A percentile compares a stretch with the other conserved stretches of the same genome.
phyloP scores from a whole-genome alignment of 2,113 vertebrate species.

The Phoenicopterus ruber region DNA sequence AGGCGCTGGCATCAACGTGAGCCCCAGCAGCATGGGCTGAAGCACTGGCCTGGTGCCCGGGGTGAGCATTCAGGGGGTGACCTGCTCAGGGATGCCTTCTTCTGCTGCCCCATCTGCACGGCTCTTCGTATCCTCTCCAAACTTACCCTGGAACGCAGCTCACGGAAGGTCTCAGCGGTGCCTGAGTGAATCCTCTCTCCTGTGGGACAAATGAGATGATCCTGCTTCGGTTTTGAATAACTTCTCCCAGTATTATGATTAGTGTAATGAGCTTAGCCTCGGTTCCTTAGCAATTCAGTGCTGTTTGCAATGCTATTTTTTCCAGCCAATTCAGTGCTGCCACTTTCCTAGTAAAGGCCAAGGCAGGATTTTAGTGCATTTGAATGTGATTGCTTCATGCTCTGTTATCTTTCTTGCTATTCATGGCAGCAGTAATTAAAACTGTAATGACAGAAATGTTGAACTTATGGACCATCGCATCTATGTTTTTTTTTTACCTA shows the following conservation, averaged over 20 bases:
- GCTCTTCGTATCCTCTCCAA: neutral
- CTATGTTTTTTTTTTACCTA: neutral
- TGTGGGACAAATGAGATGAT: neutral
- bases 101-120: neutral
- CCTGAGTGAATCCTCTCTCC: neutral
- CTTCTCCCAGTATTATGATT: neutral
- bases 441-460: neutral
- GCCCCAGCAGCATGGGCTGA: neutral
- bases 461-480: neutral
- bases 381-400: neutral
- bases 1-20: rapidly evolving
- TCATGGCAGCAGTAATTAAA: neutral
- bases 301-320: neutral
- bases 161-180: neutral
- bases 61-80: neutral
- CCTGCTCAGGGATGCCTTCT: neutral
- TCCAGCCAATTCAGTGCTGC: neutral
- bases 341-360: neutral
- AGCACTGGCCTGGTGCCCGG: neutral
- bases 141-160: neutral
- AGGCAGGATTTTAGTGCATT: neutral
- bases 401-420: neutral
- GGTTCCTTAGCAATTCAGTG: neutral
- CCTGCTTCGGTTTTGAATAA: neutral
- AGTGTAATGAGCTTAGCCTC: neutral